Conservation (phyloP, 1,140 invertebrate species). For the Diorhabda sublineata region DNA sequence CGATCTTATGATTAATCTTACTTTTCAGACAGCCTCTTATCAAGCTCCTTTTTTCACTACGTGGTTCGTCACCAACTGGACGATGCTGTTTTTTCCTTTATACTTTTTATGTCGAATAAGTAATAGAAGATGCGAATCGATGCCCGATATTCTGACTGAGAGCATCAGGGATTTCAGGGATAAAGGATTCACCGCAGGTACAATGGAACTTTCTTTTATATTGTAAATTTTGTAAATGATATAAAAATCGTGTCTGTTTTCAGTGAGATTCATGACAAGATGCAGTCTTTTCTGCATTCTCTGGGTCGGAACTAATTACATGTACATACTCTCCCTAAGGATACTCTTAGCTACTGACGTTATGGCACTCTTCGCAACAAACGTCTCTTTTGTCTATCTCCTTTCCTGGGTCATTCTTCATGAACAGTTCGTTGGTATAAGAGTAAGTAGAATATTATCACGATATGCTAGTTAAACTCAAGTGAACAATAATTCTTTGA, state of each 20-base stretch:
- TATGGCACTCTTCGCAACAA: conserved; percentile 87
- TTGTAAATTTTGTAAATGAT: neutral
- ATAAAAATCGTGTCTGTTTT: conserved; percentile 23
- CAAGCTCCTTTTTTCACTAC: conserved; percentile 91
- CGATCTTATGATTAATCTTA: too few species aligned
- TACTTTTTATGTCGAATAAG: conserved; percentile 72
- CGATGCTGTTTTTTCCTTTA: conserved; percentile 84
- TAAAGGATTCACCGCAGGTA: conserved; percentile 80
- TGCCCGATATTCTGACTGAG: conserved; percentile 70
- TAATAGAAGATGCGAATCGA: conserved; percentile 67
- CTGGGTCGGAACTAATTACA: conserved; percentile 90
- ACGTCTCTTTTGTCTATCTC: conserved; percentile 88
- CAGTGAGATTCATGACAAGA: conserved; percentile 77
- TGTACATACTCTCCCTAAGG: conserved; percentile 81
- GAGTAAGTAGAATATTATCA: conserved; percentile 63
- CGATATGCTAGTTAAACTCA: neutral
- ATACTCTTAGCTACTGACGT: conserved; percentile 87
- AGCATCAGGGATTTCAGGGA: conserved; percentile 79
- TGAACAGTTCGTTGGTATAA: conserved; percentile 91
- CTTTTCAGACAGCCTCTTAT: conserved; percentile 61
- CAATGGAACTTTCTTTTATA: conserved; percentile 27
- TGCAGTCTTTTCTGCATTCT: conserved; percentile 83
- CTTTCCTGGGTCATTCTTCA: conserved; percentile 94
- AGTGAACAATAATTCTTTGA: neutral
- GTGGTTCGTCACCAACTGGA: conserved; percentile 93